Evolutionary conservation across 2,797 vertebrate species (phyloP), one percentile per base, ranked within the genome.

Genomic region (Poeciliopsis gracilis): DNA sequence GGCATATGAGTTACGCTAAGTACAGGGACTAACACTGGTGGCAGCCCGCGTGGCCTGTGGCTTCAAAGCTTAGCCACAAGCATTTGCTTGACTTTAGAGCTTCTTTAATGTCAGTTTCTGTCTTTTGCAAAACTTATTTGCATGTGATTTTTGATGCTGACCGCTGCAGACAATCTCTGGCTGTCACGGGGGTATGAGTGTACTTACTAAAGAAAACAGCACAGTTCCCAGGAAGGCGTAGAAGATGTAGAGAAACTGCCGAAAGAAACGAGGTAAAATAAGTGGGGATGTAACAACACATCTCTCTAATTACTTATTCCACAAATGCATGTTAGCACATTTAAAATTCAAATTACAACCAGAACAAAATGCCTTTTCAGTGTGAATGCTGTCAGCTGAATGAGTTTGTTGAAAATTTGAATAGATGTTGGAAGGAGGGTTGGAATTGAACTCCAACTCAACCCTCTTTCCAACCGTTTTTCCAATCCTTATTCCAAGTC

Each of bases 201-300:
- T 86, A 96, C 97, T 96, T 91, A 97, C 96, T 4, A 95, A 25
- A 75, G 96, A 96, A 91, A 97, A 97, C 82, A 97, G 0, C 81
- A 95, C 25, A 15, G 96, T 96, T 88, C 95, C 95, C 49, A 97
- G 83, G n/a, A 89, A 94, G 63, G 96, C 94, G 41, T 96, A 97
- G 3, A 91, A 0, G 75, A 96, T 94, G 86, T 95, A 81, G 10
- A 95, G 7, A 92, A 93, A 97, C 96, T 97, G 92, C 82, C 75
- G 82, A 73, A 47, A 70, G 66, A 88, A 85, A 38, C 28, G 51
- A 85, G 33, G 86, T 20, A 78, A 47, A 78, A 36, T 89, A 77
- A 89, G 70, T 38, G 73, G 18, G 75, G n/a, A n/a, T 70, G 78
- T 7, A 72, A 57, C 3, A 16, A 25, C 38, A 41, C 63, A 10